Conservation (phyloP, 2,797 vertebrate species). For the Poeciliopsis turneri region DNA sequence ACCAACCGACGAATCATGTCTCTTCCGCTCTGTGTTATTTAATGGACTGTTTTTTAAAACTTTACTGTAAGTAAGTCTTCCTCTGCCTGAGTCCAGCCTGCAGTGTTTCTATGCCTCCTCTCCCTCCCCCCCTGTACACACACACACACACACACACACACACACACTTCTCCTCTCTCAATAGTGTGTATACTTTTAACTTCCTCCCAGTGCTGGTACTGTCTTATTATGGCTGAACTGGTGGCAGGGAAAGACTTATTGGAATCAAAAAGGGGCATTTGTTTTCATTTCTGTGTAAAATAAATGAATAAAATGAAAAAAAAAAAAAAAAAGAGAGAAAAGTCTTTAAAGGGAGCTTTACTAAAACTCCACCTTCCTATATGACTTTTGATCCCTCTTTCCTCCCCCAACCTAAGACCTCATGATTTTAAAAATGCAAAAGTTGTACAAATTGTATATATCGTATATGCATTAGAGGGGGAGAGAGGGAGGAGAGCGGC, state of each 20-base stretch:
- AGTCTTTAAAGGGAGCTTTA: conserved; percentile 82
- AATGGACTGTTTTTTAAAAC: conserved; percentile 80
- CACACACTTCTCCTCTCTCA: not conserved
- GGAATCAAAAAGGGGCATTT: conserved; percentile 80
- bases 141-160: no score
- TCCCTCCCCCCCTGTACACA: not conserved
- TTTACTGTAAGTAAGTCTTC: conserved; percentile 85
- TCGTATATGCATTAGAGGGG: conserved; percentile 79
- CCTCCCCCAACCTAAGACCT: conserved; percentile 87
- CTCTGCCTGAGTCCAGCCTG: conserved; percentile 79
- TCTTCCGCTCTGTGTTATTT: conserved; percentile 77
- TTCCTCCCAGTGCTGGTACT: conserved; percentile 74
- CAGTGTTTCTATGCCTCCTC: conserved; percentile 68
- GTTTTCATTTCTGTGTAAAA: conserved; percentile 79
- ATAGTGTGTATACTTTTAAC: conserved; percentile 68
- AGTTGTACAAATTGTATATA: conserved; percentile 89
- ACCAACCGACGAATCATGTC: conserved; percentile 73
- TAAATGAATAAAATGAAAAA: conserved; percentile 49
- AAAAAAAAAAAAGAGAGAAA: conserved; percentile 22
- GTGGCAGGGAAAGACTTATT: conserved; percentile 81
- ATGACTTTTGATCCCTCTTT: conserved; percentile 75
- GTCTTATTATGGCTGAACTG: conserved; percentile 73
- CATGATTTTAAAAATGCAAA: conserved; percentile 85
- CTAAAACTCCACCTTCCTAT: conserved; percentile 75
- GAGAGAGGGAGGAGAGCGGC: conserved; percentile 69